Percentiles rank a stretch among this genome's conserved stretches.
Evolutionary conservation across 2,113 vertebrate genomes (phyloP).

Genomic region (Seriola quinqueradiata): DNA sequence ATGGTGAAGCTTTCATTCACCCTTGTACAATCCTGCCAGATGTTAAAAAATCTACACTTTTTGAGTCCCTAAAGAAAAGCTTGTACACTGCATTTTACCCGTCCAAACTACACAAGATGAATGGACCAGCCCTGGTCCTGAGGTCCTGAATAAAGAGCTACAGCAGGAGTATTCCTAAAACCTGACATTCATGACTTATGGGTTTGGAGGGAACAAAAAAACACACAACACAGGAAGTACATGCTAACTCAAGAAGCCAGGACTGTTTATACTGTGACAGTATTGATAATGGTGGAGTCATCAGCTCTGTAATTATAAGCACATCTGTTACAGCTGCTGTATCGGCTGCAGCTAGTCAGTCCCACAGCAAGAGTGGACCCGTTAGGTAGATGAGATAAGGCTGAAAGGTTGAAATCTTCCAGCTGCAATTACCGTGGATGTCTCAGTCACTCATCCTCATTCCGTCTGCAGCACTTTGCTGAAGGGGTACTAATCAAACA

Average conservation of each 20-base stretch:
- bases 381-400: slow-evolving; percentile 47
- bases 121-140: neutral
- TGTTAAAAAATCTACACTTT: no score
- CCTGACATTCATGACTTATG: neutral
- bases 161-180: neutral
- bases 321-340: slow-evolving; percentile 15
- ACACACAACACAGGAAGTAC: neutral
- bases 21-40: no score
- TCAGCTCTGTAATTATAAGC: neutral
- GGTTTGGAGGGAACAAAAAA: neutral
- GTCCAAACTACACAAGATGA: neutral
- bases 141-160: neutral
- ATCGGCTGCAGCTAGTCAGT: slow-evolving; percentile 18
- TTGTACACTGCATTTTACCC: neutral
- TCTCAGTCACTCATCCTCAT: slow-evolving; percentile 54
- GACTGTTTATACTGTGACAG: neutral
- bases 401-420: slow-evolving; percentile 36
- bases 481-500: slow-evolving; percentile 57
- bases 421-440: slow-evolving; percentile 23
- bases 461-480: slow-evolving; percentile 51
- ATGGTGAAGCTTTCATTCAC: no score
- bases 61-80: no score
- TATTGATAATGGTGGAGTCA: neutral
- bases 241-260: neutral
- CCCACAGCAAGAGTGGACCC: slow-evolving; percentile 32